These are phyloP conservation scores for Sprattus sprattus DNA, from an alignment of 2,113 vertebrate species.

Conservation along the genomic window DNA sequence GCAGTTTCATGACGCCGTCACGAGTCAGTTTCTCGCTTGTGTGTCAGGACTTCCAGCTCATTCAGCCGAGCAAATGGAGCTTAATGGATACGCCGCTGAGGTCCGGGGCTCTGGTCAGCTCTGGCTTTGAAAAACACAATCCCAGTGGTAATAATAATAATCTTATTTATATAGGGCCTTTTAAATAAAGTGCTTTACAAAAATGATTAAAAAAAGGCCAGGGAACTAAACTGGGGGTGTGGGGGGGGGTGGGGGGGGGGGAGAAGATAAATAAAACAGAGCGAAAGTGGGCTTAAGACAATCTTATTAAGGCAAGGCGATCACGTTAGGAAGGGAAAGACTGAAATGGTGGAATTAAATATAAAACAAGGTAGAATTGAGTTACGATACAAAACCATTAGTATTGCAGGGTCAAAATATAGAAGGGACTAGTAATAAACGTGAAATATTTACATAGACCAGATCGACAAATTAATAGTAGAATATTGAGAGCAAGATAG, in stretches of 20 bases:
- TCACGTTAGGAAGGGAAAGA: not conserved
- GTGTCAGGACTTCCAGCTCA: not conserved
- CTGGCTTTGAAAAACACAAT: not conserved
- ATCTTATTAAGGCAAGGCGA: not conserved
- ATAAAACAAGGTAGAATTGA: not conserved
- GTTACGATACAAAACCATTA: not conserved
- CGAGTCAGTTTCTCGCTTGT: not conserved
- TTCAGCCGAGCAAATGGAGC: slow-evolving; percentile 5
- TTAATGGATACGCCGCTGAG: not conserved
- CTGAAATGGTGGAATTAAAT: not conserved
- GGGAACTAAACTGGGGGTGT: not conserved
- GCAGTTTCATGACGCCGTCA: not conserved
- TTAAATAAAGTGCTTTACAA: slow-evolving; percentile 13
- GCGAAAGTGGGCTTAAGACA: not conserved
- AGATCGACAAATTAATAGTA: no score
- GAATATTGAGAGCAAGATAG: no score
- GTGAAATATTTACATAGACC: no score
- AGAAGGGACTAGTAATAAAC: no score
- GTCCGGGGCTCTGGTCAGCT: not conserved
- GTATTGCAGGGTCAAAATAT: not conserved
- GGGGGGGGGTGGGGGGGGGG: no score
- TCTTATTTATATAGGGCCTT: not conserved
- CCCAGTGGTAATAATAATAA: not conserved
- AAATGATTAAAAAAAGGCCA: not conserved
- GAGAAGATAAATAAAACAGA: not conserved